Conservation (phyloP, 2,888 invertebrate species). For the Cryptocephalus primarius region DNA sequence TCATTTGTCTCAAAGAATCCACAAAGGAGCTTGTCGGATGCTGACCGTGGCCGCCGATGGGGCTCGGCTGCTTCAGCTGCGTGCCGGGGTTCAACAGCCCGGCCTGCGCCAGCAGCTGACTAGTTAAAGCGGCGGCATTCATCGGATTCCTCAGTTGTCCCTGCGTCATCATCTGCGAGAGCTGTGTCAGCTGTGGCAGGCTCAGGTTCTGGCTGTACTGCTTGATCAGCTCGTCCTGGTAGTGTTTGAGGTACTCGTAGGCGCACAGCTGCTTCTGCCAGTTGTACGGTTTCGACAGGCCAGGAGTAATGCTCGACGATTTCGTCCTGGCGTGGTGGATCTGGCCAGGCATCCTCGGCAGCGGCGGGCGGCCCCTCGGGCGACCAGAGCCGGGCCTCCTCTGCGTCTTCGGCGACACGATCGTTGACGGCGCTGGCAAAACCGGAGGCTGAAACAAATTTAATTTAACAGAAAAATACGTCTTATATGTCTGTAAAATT, state of each 20-base stretch:
- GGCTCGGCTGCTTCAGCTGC: slow-evolving; percentile 12
- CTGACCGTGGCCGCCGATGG: background rate
- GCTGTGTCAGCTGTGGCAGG: slow-evolving; percentile 22
- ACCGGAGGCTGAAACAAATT: slow-evolving; percentile 18
- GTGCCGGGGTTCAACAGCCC: slow-evolving; percentile 12
- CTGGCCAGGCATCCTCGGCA: slow-evolving; percentile 30
- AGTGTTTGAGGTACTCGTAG: slow-evolving; percentile 33
- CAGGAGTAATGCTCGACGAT: slow-evolving; percentile 14
- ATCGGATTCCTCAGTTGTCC: slow-evolving; percentile 17
- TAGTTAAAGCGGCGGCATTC: slow-evolving; percentile 16
- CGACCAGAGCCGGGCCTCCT: slow-evolving; percentile 33
- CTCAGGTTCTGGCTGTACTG: slow-evolving; percentile 33
- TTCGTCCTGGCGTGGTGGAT: slow-evolving; percentile 24
- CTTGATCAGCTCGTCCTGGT: slow-evolving; percentile 35
- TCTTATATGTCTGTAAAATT: too few species aligned
- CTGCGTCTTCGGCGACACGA: slow-evolving; percentile 6
- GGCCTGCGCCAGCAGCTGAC: slow-evolving; percentile 15
- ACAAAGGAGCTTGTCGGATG: slow-evolving; percentile 1
- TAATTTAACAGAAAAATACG: too few species aligned
- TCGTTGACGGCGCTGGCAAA: slow-evolving; percentile 15
- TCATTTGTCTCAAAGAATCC: slow-evolving; percentile 14
- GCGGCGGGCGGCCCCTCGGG: slow-evolving; percentile 43
- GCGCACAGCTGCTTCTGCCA: slow-evolving; percentile 27
- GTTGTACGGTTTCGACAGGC: slow-evolving; percentile 12
- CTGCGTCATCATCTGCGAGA: slow-evolving; percentile 22